These are phyloP conservation scores for Eumacrocentrus americanus DNA, from an alignment of 2,888 invertebrate species.

Conservation along the genomic window DNA sequence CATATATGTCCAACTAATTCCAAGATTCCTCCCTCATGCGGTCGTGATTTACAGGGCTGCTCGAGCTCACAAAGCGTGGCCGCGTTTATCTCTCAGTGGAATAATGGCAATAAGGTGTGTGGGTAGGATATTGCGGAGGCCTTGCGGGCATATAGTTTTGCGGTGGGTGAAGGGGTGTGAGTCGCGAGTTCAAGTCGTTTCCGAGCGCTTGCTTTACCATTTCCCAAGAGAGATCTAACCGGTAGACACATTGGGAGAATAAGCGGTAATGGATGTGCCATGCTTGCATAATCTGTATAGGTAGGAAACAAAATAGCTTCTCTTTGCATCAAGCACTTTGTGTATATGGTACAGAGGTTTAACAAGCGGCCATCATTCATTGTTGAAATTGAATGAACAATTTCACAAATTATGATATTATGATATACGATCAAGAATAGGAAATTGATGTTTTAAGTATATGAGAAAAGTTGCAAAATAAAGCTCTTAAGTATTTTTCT, in stretches of 20 bases:
- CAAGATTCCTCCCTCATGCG: too few relatives aligned
- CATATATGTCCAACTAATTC: too few relatives aligned
- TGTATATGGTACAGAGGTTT: too few relatives aligned
- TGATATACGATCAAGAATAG: too few relatives aligned
- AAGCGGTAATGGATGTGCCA: slow-evolving; percentile 13
- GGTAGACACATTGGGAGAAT: slow-evolving; percentile 7
- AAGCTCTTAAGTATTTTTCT: too few relatives aligned
- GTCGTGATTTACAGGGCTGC: background rate
- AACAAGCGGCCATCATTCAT: too few relatives aligned
- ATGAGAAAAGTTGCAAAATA: too few relatives aligned
- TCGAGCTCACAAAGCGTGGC: slow-evolving; percentile 7
- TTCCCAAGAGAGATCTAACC: slow-evolving; percentile 12
- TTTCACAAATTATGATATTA: background rate
- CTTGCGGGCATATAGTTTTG: slow-evolving; percentile 15
- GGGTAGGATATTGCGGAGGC: slow-evolving; percentile 10
- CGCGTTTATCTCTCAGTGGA: slow-evolving; percentile 15
- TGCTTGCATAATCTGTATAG: background rate
- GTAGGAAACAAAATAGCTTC: slow-evolving; percentile 15
- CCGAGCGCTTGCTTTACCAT: slow-evolving; percentile 13
- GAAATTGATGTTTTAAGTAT: too few relatives aligned
- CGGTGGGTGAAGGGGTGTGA: slow-evolving; percentile 2
- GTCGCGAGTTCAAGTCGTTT: slow-evolving; percentile 13
- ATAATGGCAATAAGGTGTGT: slow-evolving; percentile 13
- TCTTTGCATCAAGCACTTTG: background rate
- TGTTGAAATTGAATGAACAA: too few relatives aligned